These are phyloP conservation scores for Schmidtea mediterranea DNA, from an alignment of 1,140 invertebrate genomes.

Conservation along the genomic window DNA sequence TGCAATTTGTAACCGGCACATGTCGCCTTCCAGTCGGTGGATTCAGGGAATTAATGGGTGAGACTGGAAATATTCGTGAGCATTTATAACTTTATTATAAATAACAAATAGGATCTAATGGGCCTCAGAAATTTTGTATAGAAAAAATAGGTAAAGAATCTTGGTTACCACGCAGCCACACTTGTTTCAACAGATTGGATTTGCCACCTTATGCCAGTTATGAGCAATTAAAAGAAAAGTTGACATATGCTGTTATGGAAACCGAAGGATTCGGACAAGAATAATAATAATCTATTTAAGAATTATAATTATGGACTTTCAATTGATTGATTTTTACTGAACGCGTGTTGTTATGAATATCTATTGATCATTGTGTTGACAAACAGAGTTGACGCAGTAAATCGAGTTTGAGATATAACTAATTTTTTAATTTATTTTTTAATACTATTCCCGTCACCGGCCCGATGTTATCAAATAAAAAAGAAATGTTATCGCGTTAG, in stretches of 20 bases:
- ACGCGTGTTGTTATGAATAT: too few relatives aligned
- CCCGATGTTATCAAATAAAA: too few relatives aligned
- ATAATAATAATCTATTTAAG: slow-evolving; percentile 23
- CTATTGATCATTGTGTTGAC: too few relatives aligned
- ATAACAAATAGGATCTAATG: slow-evolving; percentile 31
- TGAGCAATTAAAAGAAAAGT: slow-evolving; percentile 74
- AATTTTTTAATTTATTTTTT: too few relatives aligned
- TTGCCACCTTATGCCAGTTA: slow-evolving; percentile 81
- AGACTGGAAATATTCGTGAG: neutral
- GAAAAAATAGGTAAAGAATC: slow-evolving; percentile 99
- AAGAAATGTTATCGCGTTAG: too few relatives aligned
- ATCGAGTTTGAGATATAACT: too few relatives aligned
- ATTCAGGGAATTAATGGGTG: slow-evolving; percentile 83
- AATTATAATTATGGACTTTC: too few relatives aligned
- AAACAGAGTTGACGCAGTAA: too few relatives aligned
- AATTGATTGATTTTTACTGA: too few relatives aligned
- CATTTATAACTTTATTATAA: neutral
- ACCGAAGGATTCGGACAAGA: slow-evolving; percentile 98
- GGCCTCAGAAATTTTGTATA: slow-evolving; percentile 79
- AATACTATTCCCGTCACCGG: too few relatives aligned
- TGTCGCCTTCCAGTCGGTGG: slow-evolving; percentile 77
- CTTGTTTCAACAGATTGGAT: slow-evolving; percentile 80
- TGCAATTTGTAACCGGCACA: slow-evolving; percentile 88
- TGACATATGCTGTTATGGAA: slow-evolving; percentile 92
- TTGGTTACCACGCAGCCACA: slow-evolving; percentile 79